Percentiles rank a stretch among this genome's conserved stretches.
These are phyloP conservation scores for Elymnias hypermnestra DNA, from an alignment of 1,140 invertebrate genomes.

Conservation along the genomic window DNA sequence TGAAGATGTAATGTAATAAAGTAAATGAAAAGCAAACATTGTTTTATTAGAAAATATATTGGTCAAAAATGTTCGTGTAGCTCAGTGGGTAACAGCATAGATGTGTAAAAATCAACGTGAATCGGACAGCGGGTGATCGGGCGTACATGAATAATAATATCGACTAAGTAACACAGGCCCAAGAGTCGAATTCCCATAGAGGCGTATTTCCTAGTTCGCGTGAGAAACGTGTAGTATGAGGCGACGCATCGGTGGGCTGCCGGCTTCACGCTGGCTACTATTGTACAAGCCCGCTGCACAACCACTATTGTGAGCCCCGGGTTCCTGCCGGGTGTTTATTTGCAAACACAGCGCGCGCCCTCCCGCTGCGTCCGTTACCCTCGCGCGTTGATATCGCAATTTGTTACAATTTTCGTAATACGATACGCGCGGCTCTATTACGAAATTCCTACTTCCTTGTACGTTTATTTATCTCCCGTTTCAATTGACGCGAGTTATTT, in stretches of 20 bases:
- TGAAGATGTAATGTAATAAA: too few relatives aligned
- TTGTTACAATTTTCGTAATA: conserved; percentile 52
- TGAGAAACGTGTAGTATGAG: conserved; percentile 41
- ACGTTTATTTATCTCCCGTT: conserved; percentile 5
- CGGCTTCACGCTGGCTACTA: conserved; percentile 48
- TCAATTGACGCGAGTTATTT: background rate
- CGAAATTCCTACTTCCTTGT: conserved; percentile 19
- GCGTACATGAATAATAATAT: conserved; percentile 36
- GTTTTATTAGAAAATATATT: conserved; percentile 1
- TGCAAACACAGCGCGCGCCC: conserved; percentile 49
- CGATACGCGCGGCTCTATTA: conserved; percentile 33
- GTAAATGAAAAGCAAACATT: background rate
- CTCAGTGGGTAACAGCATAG: conserved; percentile 16
- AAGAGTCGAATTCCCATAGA: conserved; percentile 43
- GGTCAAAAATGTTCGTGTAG: conserved; percentile 11
- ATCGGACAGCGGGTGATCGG: conserved; percentile 31
- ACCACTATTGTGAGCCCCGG: conserved; percentile 31
- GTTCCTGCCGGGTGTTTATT: conserved; percentile 59
- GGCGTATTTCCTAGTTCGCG: conserved; percentile 50
- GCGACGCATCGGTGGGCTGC: conserved; percentile 28
- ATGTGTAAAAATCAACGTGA: conserved; percentile 22
- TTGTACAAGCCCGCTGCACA: conserved; percentile 41
- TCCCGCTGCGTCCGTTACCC: conserved; percentile 37
- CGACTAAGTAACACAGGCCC: conserved; percentile 23
- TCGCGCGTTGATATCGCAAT: conserved; percentile 43